phyloP scores from a whole-genome alignment of 2,797 vertebrate species.

The Spondyliosoma cantharus region DNA sequence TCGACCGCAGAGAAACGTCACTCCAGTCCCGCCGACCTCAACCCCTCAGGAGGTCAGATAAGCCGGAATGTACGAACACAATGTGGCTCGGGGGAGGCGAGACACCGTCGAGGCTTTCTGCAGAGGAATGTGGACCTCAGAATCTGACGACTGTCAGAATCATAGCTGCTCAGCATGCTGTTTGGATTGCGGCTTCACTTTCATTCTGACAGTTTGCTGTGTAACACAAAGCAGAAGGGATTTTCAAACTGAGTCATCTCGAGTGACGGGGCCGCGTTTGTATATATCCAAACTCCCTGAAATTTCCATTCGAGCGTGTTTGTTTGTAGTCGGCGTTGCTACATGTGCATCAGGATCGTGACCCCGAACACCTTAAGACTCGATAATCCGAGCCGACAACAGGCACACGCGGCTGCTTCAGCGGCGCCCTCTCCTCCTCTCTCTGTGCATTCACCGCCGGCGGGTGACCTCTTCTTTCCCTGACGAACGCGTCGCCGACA shows the following conservation, averaged over 20 bases:
- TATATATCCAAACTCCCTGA: not conserved
- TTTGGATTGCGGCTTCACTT: not conserved
- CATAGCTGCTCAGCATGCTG: not conserved
- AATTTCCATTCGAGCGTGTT: constrained; percentile 5
- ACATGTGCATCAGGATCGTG: constrained; percentile 11
- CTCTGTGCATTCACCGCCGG: constrained; percentile 17
- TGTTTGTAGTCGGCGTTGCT: constrained; percentile 3
- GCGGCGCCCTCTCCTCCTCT: constrained; percentile 18
- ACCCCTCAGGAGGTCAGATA: constrained; percentile 17
- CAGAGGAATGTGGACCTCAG: constrained; percentile 2
- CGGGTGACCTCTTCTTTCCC: constrained; percentile 54
- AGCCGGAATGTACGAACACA: constrained; percentile 6
- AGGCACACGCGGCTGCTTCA: constrained; percentile 7
- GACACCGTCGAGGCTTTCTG: not conserved
- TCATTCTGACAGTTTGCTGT: not conserved
- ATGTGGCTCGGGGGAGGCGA: not conserved
- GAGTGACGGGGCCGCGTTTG: not conserved
- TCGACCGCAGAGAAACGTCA: not conserved
- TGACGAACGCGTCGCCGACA: constrained; percentile 43
- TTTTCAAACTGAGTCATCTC: not conserved
- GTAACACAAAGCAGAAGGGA: not conserved
- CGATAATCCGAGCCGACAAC: constrained; percentile 9
- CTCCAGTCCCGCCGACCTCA: not conserved
- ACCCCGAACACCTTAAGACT: not conserved
- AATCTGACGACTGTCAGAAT: not conserved